These are phyloP conservation scores for Orussus abietinus DNA, from an alignment of 1,140 invertebrate species.

Conservation along the genomic window DNA sequence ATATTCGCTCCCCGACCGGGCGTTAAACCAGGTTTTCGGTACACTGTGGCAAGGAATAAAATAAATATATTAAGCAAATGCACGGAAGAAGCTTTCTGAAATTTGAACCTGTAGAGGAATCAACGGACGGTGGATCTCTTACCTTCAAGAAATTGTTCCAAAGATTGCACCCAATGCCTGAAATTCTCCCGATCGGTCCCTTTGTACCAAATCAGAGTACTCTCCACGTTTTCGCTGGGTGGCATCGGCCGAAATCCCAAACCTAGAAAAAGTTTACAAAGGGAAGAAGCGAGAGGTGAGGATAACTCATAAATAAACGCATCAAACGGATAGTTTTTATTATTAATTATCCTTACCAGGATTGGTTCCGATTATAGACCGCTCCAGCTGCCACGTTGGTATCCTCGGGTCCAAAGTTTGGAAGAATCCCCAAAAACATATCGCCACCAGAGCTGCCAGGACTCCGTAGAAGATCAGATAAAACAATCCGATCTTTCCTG, in stretches of 20 bases:
- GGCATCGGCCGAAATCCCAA: constrained; percentile 89
- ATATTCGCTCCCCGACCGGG: constrained; percentile 57
- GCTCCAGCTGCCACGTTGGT: constrained; percentile 77
- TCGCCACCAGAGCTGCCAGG: constrained; percentile 80
- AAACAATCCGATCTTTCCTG: constrained; percentile 88
- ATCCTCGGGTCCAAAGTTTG: constrained; percentile 83
- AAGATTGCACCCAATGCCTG: constrained; percentile 70
- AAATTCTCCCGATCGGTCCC: constrained; percentile 70
- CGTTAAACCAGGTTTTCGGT: constrained; percentile 56
- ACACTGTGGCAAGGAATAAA: constrained; percentile 50
- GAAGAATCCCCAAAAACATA: constrained; percentile 88
- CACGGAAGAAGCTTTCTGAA: too few species aligned
- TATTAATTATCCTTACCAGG: constrained; percentile 61
- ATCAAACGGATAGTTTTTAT: constrained; percentile 17
- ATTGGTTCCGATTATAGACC: constrained; percentile 86
- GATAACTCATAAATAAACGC: too few species aligned
- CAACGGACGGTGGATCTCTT: too few species aligned
- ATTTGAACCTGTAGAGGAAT: too few species aligned
- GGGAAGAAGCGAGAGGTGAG: constrained; percentile 14
- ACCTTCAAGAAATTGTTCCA: constrained; percentile 74
- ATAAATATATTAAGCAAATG: too few species aligned
- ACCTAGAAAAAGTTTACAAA: constrained; percentile 60
- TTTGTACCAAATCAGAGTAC: constrained; percentile 91
- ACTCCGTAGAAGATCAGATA: constrained; percentile 88
- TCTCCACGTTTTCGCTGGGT: constrained; percentile 76